These are phyloP conservation scores for Apis dorsata DNA, from an alignment of 1,140 invertebrate genomes.

Conservation along the genomic window DNA sequence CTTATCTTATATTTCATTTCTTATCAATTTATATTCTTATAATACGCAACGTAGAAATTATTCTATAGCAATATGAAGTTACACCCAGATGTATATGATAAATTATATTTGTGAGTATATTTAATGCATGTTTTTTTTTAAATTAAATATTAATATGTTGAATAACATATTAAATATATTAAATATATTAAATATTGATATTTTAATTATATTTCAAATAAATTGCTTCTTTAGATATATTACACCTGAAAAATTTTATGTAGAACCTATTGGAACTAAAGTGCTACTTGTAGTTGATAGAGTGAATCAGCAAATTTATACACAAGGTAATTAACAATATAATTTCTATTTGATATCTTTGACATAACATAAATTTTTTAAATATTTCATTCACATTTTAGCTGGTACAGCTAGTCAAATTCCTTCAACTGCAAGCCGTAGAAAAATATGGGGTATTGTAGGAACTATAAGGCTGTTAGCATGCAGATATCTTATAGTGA, in stretches of 20 bases:
- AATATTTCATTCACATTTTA: conserved; percentile 61
- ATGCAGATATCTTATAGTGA: conserved; percentile 94
- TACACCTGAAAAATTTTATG: conserved; percentile 87
- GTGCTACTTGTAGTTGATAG: conserved; percentile 87
- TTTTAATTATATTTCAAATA: not conserved
- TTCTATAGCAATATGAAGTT: conserved; percentile 69
- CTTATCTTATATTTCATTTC: conserved; percentile 17
- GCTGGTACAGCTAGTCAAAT: conserved; percentile 82
- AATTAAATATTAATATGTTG: not conserved
- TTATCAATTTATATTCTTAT: conserved; percentile 3
- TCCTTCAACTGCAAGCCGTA: conserved; percentile 83
- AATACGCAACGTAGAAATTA: conserved; percentile 3
- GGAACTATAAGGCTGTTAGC: conserved; percentile 92
- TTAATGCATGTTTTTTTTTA: not conserved
- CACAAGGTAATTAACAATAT: conserved; percentile 81
- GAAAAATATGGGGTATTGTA: conserved; percentile 93
- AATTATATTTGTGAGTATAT: conserved; percentile 83
- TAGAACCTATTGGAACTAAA: conserved; percentile 83
- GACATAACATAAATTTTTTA: not conserved
- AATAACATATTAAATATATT: no score
- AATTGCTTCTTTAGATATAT: conserved; percentile 81
- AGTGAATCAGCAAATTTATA: conserved; percentile 83
- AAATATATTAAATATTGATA: not conserved
- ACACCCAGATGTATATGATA: conserved; percentile 81
- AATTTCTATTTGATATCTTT: not conserved